Evolutionary conservation across 2,113 vertebrate genomes (phyloP).

Genomic region (Hippocampus abdominalis): DNA sequence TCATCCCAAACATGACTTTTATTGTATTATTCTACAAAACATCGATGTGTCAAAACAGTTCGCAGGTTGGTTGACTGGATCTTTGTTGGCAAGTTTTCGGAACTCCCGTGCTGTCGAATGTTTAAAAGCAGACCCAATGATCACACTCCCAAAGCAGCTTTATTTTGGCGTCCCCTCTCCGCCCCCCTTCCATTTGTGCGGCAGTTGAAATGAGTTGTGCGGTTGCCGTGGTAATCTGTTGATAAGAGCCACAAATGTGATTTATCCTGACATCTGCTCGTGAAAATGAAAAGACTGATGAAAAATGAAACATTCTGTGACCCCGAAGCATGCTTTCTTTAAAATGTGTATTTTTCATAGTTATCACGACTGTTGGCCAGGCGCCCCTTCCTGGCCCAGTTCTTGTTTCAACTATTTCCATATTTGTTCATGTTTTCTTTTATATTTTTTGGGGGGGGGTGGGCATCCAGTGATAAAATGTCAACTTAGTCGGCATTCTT

Average conservation of each 20-base stretch:
- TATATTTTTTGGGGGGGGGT: no score
- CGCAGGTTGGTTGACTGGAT: not conserved
- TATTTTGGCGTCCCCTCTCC: slow-evolving; percentile 25
- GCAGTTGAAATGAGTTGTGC: slow-evolving; percentile 33
- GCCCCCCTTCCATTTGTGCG: slow-evolving; percentile 17
- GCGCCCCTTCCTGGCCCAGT: not conserved
- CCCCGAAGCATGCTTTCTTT: slow-evolving; percentile 4
- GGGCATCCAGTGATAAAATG: not conserved
- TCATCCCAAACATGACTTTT: not conserved
- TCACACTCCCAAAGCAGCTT: slow-evolving; percentile 41
- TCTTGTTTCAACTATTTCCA: slow-evolving; percentile 12
- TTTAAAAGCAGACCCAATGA: not conserved
- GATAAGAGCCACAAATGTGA: slow-evolving; percentile 22
- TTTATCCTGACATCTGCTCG: not conserved
- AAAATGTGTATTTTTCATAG: slow-evolving; percentile 2
- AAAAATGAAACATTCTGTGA: slow-evolving; percentile 3
- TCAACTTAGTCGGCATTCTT: not conserved
- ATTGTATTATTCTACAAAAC: not conserved
- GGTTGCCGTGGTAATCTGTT: slow-evolving; percentile 39
- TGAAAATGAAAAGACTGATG: not conserved
- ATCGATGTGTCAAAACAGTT: not conserved
- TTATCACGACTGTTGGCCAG: slow-evolving; percentile 27
- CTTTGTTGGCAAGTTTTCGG: not conserved
- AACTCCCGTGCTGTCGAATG: not conserved
- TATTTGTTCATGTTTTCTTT: slow-evolving; percentile 15